These are phyloP conservation scores for Indicator maculatus DNA, from an alignment of 2,113 vertebrate genomes.

Conservation along the genomic window DNA sequence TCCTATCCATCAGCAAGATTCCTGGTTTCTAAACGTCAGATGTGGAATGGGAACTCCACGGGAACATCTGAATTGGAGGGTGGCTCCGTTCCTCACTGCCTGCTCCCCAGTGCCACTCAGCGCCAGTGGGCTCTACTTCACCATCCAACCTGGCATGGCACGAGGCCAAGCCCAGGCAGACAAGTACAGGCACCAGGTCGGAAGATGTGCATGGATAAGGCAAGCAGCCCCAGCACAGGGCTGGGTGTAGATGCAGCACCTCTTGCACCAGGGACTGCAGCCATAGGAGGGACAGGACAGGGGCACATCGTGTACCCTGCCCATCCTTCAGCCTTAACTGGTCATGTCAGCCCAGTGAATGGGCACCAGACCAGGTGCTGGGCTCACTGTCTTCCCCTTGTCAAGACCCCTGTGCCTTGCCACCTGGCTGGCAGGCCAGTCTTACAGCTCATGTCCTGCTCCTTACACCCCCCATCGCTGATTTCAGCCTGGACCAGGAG, in stretches of 20 bases:
- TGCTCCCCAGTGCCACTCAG: background rate
- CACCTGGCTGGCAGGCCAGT: fast-evolving
- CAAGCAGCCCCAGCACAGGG: background rate
- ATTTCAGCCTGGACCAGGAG: background rate
- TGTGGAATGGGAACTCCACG: background rate
- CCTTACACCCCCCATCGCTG: background rate
- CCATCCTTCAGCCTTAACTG: background rate
- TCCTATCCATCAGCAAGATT: slow-evolving; percentile 65
- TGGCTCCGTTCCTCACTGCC: background rate
- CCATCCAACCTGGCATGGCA: fast-evolving
- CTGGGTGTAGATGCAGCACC: background rate
- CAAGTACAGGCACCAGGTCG: fast-evolving
- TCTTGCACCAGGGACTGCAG: background rate
- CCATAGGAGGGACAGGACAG: background rate
- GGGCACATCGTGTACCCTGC: fast-evolving
- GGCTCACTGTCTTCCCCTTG: background rate
- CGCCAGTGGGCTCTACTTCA: background rate
- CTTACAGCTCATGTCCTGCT: background rate
- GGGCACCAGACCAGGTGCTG: background rate
- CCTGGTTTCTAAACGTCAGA: slow-evolving; percentile 48
- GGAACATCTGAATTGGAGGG: slow-evolving; percentile 13
- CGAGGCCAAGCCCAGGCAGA: fast-evolving
- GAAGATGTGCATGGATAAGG: fast-evolving
- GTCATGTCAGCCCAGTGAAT: background rate
- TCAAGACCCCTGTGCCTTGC: background rate